phyloP scores from a whole-genome alignment of 2,888 invertebrate species.

The Gibbula magus region DNA sequence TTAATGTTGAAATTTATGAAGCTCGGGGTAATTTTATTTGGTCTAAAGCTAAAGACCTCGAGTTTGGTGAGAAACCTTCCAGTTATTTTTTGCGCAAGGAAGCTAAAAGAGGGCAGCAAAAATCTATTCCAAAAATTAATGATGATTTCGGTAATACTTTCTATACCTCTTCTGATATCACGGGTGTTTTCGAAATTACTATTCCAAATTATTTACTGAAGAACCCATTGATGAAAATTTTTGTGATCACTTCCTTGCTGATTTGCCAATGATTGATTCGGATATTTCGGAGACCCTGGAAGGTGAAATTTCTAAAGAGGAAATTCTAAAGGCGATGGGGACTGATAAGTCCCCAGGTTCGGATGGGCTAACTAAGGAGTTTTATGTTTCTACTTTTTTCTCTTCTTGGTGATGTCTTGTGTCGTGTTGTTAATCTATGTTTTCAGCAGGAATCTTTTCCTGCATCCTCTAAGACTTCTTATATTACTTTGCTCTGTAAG shows the following conservation, averaged over 20 bases:
- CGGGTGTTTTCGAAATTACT: too few relatives aligned
- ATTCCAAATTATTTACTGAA: too few relatives aligned
- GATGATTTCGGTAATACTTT: too few relatives aligned
- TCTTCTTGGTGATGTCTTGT: constrained; percentile 27
- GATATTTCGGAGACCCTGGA: too few relatives aligned
- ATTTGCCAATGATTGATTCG: constrained; percentile 17
- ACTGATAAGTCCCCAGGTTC: constrained; percentile 41
- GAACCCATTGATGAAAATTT: constrained; percentile 17
- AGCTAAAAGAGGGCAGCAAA: too few relatives aligned
- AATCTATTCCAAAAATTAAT: too few relatives aligned
- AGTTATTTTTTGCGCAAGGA: too few relatives aligned
- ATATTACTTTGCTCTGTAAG: constrained; percentile 44
- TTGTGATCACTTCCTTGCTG: background rate
- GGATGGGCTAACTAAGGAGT: constrained; percentile 46
- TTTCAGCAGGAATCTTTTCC: constrained; percentile 28
- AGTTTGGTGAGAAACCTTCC: too few relatives aligned
- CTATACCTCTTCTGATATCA: too few relatives aligned
- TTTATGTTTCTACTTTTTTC: constrained; percentile 42
- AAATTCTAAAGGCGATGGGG: constrained; percentile 32
- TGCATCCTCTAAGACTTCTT: constrained; percentile 26
- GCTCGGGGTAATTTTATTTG: too few relatives aligned
- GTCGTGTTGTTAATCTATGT: constrained; percentile 24
- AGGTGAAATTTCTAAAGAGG: too few relatives aligned
- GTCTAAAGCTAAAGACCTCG: background rate
- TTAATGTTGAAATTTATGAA: too few relatives aligned